Base-by-base conservation (phyloP, 2,888 invertebrate species). In the Lamproptera curius region DNA sequence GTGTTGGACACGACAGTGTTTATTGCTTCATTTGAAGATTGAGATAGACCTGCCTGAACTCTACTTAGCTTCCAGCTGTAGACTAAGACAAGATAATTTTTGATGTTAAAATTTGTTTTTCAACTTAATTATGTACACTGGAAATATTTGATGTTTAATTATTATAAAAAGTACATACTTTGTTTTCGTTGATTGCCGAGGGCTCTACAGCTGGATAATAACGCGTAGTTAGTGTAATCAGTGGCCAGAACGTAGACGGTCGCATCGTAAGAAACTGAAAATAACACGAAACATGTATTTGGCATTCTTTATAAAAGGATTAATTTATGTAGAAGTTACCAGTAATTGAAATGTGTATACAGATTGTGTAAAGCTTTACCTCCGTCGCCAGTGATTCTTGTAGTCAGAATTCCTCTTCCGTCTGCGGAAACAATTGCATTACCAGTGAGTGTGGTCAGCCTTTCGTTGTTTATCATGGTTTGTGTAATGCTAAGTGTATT, bases 201-300 rank as follows among this genome's bases (percentile, higher is more conserved):
- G 48, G 78, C 62, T 16, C 74, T 75, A 65, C 93, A 93, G 40
- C 91, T 89, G 82, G 91, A 93, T 2, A 91, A 77, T 0, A 93
- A 84, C 0, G 92, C 88, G 59, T 89, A 93, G 38, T 85, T 86
- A 0, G 66, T 70, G 69, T 93, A 92, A 64, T 92, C 91, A 0
- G 92, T 91, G 34, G 84, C 91, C 51, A 93, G 64, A 33, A 93
- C 73, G 88, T 90, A 92, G 57, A 92, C 88, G 0, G 90, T 88
- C 1, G 88, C 85, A 16, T 63, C 52, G 41, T 72, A 63, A 14
- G 60, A 61, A 23, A 58, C 81, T 84, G 10, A n/a, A 31, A 31
- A 11, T 36, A 16, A 16, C 2, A 16, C 4, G n/a, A n/a, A n/a
- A n/a, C n/a, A n/a, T n/a, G n/a, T n/a, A n/a, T n/a, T n/a, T n/a